Evolutionary conservation across 2,113 vertebrate species (phyloP), one percentile per base, ranked within the genome.

Genomic region (Menidia beryllina): DNA sequence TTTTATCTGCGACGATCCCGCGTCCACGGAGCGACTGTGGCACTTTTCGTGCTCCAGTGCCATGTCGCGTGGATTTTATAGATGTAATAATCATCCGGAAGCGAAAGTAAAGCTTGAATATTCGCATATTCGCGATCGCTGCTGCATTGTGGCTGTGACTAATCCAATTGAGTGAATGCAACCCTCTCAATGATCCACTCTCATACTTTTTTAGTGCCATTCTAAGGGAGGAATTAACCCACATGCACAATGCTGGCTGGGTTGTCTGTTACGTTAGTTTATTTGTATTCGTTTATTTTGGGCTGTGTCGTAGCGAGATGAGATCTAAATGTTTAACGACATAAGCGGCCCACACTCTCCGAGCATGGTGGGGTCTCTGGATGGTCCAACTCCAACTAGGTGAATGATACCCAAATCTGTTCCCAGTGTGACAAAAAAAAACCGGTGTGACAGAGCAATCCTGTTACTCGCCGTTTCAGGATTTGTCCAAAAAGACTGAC

Each of bases 141-240:
- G 85, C 89, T 86, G 87, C 89, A 75, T 81, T 77, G 79, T 70
- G 66, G 43, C 84, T 89, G 86, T 84, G 89, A 88, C 89, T 90
- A 88, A 91, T 88, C 84, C 86, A 74, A 67, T 73, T 41, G 84
- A 67, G 64, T 61, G 69, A 75, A 64, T 13, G 63, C 80, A 63
- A 56, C 52, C 68, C 73, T 60, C 66, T 3, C 9, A 23, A 55
- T 61, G 61, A 63, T 81, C 67, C 7, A 49, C 72, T 69, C 56
- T 52, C 49, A 56, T 52, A 45, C 61, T 17, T 45, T 39, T n/a
- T 30, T 38, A 12, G 14, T 36, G 47, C 58, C 55, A 21, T 55
- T 14, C 23, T 3, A 26, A 54, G 7, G 39, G 30, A 50, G 7
- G 4, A 26, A 53, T 63, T 13, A 36, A 47, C 63, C 23, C 58